A percentile compares a stretch with the other conserved stretches of the same genome.
Evolutionary conservation across 1,140 invertebrate genomes (phyloP).

Genomic region (Aplysia californica): DNA sequence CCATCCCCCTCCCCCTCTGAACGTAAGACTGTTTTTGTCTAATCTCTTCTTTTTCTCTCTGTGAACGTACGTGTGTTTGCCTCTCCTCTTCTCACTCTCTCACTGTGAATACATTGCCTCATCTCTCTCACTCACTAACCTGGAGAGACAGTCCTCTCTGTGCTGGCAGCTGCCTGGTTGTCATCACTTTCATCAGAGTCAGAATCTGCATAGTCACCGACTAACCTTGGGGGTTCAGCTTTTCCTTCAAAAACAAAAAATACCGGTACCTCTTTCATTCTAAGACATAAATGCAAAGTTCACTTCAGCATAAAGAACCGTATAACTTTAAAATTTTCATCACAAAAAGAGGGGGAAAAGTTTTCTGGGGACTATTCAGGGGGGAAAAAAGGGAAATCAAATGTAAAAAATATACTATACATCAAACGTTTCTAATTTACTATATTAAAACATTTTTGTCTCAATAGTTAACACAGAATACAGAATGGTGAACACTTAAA

Average conservation of each 20-base stretch:
- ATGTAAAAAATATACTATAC: too few species aligned
- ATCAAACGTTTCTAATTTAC: too few species aligned
- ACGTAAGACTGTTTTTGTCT: background rate
- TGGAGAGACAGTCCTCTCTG: background rate
- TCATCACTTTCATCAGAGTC: background rate
- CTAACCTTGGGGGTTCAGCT: background rate
- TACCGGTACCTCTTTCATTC: too few species aligned
- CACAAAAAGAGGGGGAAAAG: background rate
- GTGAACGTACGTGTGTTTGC: background rate
- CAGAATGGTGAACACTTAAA: too few species aligned
- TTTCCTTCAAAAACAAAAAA: background rate
- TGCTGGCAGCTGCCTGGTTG: background rate
- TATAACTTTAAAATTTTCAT: too few species aligned
- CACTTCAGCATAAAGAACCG: background rate
- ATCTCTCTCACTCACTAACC: background rate
- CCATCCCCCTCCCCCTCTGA: background rate
- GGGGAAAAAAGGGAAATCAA: too few species aligned
- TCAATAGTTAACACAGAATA: too few species aligned
- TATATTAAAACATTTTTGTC: too few species aligned
- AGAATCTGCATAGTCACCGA: conserved; percentile 9
- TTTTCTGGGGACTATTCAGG: too few species aligned
- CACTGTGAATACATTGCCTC: background rate
- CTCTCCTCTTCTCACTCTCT: too few species aligned
- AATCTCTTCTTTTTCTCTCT: background rate
- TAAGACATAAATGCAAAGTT: background rate